A percentile compares a stretch with the other conserved stretches of the same genome.
Evolutionary conservation across 2,888 invertebrate genomes (phyloP).

Genomic region (Entomobrya multifasciata): DNA sequence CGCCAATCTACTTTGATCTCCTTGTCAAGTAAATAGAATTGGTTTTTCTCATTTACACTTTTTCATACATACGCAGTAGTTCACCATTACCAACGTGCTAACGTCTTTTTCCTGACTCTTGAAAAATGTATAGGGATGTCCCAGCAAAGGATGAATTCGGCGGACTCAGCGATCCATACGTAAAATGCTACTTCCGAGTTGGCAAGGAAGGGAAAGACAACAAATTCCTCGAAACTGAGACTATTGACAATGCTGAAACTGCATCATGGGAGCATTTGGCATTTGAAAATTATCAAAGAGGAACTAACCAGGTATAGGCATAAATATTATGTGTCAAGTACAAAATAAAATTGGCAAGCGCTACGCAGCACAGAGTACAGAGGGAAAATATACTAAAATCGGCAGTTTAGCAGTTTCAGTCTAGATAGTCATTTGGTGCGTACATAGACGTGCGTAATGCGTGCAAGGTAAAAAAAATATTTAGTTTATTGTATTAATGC

Average conservation of each 20-base stretch:
- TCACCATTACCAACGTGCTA: background rate
- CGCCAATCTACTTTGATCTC: constrained; percentile 73
- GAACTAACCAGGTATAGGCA: constrained; percentile 73
- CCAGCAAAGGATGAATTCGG: constrained; percentile 73
- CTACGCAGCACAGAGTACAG: no score
- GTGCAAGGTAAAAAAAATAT: no score
- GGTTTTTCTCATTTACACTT: no score
- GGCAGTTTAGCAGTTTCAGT: no score
- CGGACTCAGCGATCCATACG: constrained; percentile 73
- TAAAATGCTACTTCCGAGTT: constrained; percentile 75
- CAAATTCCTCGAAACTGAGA: constrained; percentile 71
- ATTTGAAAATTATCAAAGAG: constrained; percentile 73
- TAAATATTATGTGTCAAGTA: background rate
- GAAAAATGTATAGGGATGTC: constrained; percentile 64
- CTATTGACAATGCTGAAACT: constrained; percentile 68
- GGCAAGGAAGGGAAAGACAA: constrained; percentile 72
- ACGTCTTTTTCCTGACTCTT: background rate
- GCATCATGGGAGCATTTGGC: constrained; percentile 71
- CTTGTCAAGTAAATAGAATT: constrained; percentile 62
- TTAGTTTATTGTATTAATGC: background rate
- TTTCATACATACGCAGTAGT: no score
- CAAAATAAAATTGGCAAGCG: background rate
- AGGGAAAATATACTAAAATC: background rate
- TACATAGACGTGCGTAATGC: background rate
- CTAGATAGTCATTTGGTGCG: no score